Evolutionary conservation across 53 echinoderm and acorn worm genomes (phyloP).

Genomic region (Actinopyga echinites): DNA sequence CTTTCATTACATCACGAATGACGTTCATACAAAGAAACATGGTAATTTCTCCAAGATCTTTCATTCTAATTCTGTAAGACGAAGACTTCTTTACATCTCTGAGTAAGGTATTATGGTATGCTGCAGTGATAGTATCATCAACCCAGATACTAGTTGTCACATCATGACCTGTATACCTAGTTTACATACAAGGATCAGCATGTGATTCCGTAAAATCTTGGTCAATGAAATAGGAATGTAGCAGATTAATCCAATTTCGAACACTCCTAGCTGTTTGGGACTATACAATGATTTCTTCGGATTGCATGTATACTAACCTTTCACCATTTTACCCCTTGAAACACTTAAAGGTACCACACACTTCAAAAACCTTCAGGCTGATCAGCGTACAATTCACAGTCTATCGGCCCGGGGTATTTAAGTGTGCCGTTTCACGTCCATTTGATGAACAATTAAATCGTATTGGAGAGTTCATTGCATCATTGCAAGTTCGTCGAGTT

Average conservation of each 20-base stretch:
- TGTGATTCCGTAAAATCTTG: constrained; percentile 28
- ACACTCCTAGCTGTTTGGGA: constrained; percentile 55
- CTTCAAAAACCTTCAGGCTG: constrained; percentile 31
- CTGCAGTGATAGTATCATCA: constrained; percentile 8
- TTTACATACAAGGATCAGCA: not conserved
- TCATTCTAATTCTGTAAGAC: constrained; percentile 8
- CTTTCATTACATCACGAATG: not conserved
- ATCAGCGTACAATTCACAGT: constrained; percentile 40
- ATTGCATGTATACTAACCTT: constrained; percentile 30
- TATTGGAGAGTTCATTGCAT: constrained; percentile 44
- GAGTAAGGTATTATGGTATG: not conserved
- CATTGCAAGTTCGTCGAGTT: not conserved
- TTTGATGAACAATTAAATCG: constrained; percentile 18
- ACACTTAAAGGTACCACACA: too few relatives aligned
- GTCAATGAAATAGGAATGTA: constrained; percentile 26
- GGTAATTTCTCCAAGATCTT: constrained; percentile 44
- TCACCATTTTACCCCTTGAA: not conserved
- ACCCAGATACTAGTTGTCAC: not conserved
- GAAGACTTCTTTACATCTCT: not conserved
- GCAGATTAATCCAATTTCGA: constrained; percentile 36
- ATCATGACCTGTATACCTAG: not conserved
- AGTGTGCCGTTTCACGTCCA: constrained; percentile 40
- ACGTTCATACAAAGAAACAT: constrained; percentile 9
- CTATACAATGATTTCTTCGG: constrained; percentile 53
- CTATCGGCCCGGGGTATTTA: constrained; percentile 42